phyloP scores from a whole-genome alignment of 2,113 vertebrate genomes.

The Megalops atlanticus region DNA sequence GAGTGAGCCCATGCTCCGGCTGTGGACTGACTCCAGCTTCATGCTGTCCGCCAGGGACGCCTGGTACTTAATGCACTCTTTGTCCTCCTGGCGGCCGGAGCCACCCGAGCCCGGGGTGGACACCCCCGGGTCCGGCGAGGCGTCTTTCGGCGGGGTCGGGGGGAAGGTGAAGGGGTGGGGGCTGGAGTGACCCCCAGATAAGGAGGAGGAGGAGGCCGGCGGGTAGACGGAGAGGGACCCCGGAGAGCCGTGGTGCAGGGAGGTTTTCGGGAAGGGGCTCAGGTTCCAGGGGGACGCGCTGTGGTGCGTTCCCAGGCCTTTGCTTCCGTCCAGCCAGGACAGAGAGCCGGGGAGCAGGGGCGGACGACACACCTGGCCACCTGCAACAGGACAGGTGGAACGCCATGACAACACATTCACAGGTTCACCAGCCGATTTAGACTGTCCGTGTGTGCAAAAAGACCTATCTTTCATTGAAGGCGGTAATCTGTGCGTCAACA shows the following conservation, averaged over 20 bases:
- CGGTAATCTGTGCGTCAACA: too few species aligned
- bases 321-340: constrained; percentile 95
- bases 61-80: constrained; percentile 98
- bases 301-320: constrained; percentile 89
- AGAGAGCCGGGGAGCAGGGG: constrained; percentile 91
- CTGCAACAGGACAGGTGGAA: constrained; percentile 56
- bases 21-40: constrained; percentile 93
- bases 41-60: constrained; percentile 93
- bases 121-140: constrained; percentile 91
- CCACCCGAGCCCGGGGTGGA: constrained; percentile 86
- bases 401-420: background rate
- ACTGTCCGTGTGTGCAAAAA: background rate
- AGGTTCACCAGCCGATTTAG: background rate
- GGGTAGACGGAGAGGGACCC: constrained; percentile 94
- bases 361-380: constrained; percentile 95
- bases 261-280: constrained; percentile 94
- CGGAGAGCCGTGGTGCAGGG: constrained; percentile 91
- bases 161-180: constrained; percentile 97
- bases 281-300: constrained; percentile 96
- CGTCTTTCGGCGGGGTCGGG: constrained; percentile 97
- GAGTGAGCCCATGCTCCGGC: constrained; percentile 85
- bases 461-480: too few species aligned
- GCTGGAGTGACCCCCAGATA: constrained; percentile 92
- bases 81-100: constrained; percentile 88
- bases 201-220: constrained; percentile 87